Conservation (phyloP, 2,113 vertebrate genomes). For the Malurus elegans region DNA sequence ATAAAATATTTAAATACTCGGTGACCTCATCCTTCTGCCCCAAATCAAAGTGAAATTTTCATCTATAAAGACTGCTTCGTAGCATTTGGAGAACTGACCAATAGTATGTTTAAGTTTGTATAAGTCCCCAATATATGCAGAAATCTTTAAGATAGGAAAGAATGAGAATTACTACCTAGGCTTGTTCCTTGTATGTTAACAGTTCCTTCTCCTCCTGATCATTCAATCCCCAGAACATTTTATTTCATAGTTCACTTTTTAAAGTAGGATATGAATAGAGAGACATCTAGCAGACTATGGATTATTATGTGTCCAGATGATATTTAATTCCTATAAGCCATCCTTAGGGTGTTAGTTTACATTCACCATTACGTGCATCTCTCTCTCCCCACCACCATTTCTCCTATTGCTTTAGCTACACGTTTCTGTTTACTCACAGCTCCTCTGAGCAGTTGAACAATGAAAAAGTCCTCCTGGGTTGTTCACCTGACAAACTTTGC, state of each 20-base stretch:
- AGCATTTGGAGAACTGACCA: neutral
- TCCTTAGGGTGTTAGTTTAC: neutral
- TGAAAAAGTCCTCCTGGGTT: conserved; percentile 71
- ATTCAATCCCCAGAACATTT: neutral
- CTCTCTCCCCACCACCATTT: conserved; percentile 79
- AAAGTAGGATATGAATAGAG: neutral
- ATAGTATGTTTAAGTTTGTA: neutral
- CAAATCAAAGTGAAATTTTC: neutral
- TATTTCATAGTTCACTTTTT: neutral
- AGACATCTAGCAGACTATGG: neutral
- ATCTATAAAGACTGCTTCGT: neutral
- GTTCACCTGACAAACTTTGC: conserved; percentile 70
- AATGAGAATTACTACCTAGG: neutral
- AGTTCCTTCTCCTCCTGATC: neutral
- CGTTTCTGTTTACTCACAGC: conserved; percentile 78
- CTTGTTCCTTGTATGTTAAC: neutral
- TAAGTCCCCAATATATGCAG: neutral
- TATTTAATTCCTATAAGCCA: neutral
- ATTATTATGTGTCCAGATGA: neutral
- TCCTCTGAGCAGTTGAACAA: conserved; percentile 73
- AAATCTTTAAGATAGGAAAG: neutral
- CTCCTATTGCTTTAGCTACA: conserved; percentile 78
- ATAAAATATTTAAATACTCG: neutral
- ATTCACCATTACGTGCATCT: neutral
- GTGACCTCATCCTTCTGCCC: neutral